Conservation (phyloP, 1,140 invertebrate species). For the Brachionus paranguensis region DNA sequence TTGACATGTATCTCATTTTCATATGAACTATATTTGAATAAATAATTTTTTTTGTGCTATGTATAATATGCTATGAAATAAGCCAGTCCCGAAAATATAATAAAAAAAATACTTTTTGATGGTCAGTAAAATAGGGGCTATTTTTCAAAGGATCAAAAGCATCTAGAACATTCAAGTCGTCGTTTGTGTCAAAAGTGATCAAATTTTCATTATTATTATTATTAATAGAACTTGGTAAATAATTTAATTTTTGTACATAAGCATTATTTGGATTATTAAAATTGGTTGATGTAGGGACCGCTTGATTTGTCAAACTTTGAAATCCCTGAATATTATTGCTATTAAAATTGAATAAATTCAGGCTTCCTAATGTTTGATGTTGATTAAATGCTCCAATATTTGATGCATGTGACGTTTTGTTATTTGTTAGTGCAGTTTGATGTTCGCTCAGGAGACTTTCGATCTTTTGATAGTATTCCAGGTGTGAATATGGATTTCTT, state of each 20-base stretch:
- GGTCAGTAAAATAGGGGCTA: neutral
- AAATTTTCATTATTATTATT: neutral
- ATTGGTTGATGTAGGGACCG: neutral
- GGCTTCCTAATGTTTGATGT: neutral
- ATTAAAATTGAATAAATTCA: neutral
- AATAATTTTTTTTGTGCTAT: no score
- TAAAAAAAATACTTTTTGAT: neutral
- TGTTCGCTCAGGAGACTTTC: neutral
- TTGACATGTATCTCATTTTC: no score
- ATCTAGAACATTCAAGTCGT: neutral
- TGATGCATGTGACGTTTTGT: neutral
- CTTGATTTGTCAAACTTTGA: neutral
- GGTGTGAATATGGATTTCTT: neutral
- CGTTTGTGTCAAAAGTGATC: neutral
- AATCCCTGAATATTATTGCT: neutral
- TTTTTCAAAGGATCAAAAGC: slow-evolving; percentile 2
- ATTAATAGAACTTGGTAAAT: neutral
- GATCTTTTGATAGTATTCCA: slow-evolving; percentile 17
- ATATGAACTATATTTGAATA: no score
- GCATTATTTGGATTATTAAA: neutral
- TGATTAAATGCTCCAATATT: neutral
- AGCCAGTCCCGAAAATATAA: no score
- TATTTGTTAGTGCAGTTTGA: neutral
- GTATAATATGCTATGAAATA: no score
- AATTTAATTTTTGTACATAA: neutral